These are phyloP conservation scores for Morbakka virulenta DNA, from an alignment of 30 jellyfish, hydroid and myxozoan genomes.

Conservation along the genomic window DNA sequence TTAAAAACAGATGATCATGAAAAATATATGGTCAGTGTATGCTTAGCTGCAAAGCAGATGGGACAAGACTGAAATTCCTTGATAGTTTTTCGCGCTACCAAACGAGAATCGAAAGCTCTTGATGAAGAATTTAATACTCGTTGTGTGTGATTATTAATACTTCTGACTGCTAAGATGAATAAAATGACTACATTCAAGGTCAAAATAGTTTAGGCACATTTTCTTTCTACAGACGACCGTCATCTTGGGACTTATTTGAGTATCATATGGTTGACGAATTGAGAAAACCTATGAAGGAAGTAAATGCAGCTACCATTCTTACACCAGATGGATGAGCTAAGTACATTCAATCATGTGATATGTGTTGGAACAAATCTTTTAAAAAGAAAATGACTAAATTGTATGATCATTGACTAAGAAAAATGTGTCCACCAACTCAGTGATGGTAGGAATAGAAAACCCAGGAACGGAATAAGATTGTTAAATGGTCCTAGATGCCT, in stretches of 20 bases:
- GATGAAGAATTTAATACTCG: neutral
- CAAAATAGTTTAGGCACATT: neutral
- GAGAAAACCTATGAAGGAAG: neutral
- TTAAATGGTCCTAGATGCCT: too few relatives aligned
- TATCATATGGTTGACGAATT: neutral
- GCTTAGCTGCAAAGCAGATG: neutral
- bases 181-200: neutral
- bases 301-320: neutral
- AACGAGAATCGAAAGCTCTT: neutral
- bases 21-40: neutral
- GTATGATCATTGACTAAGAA: too few relatives aligned
- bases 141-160: neutral
- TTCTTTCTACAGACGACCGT: neutral
- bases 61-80: neutral
- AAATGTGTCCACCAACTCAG: too few relatives aligned
- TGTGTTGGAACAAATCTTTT: neutral
- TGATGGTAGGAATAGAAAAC: too few relatives aligned
- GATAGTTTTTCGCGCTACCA: neutral
- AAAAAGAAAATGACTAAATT: too few relatives aligned
- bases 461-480: too few relatives aligned
- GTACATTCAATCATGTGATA: neutral
- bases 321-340: neutral
- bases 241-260: neutral
- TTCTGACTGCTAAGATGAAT: neutral
- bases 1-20: neutral